These are phyloP conservation scores for Pogonocichla stellata DNA, from an alignment of 2,113 vertebrate species.

Conservation along the genomic window DNA sequence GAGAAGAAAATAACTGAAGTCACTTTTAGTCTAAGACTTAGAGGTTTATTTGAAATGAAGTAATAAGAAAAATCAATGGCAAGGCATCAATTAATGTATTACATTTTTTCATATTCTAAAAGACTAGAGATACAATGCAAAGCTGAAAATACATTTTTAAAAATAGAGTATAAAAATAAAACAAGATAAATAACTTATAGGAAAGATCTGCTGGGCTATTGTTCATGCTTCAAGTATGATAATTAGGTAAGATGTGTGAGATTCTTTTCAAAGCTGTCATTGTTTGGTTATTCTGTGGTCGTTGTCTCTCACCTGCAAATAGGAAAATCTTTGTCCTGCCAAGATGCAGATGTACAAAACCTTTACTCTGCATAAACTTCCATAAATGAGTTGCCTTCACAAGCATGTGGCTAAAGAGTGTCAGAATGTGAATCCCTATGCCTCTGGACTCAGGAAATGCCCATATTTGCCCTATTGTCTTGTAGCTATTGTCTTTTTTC, in stretches of 20 bases:
- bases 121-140: neutral
- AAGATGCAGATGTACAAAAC: neutral
- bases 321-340: neutral
- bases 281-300: neutral
- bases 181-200: neutral
- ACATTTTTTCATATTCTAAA: neutral
- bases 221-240: neutral
- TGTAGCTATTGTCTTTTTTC: neutral
- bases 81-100: neutral
- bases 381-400: neutral
- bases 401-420: neutral
- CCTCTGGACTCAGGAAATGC: neutral
- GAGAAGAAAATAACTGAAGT: neutral
- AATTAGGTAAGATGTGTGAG: neutral
- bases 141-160: neutral
- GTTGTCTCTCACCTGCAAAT: neutral
- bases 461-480: neutral
- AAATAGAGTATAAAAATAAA: neutral
- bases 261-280: neutral
- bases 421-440: neutral
- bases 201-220: neutral
- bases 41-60: neutral
- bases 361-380: neutral
- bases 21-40: neutral
- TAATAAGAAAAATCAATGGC: neutral